Evolutionary conservation across 2,113 vertebrate species (phyloP).

Genomic region (Caracal caracal): DNA sequence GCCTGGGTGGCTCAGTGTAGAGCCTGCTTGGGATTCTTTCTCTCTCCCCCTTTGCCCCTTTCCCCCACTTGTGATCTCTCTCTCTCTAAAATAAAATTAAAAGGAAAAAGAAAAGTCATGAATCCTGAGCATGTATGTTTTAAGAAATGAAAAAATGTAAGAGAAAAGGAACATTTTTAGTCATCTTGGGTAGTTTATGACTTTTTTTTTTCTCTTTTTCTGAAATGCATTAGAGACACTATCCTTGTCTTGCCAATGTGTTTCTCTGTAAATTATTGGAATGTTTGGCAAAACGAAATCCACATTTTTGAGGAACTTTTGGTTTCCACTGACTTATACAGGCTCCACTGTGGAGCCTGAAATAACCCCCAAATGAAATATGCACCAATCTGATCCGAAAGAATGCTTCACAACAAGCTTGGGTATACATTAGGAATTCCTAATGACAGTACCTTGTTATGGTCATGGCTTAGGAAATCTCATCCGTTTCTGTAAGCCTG

Average conservation of each 20-base stretch:
- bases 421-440: not conserved
- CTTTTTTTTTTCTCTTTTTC: not conserved
- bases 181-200: not conserved
- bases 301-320: slow-evolving; percentile 10
- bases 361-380: slow-evolving; percentile 24
- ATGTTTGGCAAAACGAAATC: not conserved
- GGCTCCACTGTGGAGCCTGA: not conserved
- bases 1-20: no score
- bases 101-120: no score
- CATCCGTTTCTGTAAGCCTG: slow-evolving; percentile 24
- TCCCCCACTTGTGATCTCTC: no score
- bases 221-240: not conserved
- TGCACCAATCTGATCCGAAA: slow-evolving; percentile 39
- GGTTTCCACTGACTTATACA: not conserved
- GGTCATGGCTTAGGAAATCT: not conserved
- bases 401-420: slow-evolving; percentile 11
- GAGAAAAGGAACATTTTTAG: not conserved
- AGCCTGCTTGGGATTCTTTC: no score
- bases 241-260: not conserved
- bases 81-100: no score
- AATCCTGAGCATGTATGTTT: not conserved
- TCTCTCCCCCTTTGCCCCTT: no score
- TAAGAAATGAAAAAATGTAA: not conserved
- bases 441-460: not conserved
- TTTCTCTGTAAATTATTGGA: not conserved